These are phyloP conservation scores for Drosophila kuntzei DNA, from an alignment of 2,888 invertebrate genomes.

Conservation along the genomic window DNA sequence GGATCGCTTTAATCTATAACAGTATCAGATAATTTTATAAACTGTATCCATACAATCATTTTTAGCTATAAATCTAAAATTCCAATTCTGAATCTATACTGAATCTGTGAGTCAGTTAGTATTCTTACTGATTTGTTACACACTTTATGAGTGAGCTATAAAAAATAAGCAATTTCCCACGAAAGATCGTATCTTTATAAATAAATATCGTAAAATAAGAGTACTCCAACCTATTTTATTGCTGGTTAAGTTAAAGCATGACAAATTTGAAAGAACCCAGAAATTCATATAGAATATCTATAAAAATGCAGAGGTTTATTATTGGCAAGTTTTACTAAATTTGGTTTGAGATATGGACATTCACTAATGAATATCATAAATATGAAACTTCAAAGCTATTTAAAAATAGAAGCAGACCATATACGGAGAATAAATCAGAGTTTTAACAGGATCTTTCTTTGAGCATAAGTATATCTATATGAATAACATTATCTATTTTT, in stretches of 20 bases:
- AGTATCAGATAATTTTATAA: too few species aligned
- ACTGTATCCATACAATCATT: too few species aligned
- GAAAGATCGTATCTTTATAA: background rate
- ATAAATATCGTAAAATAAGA: background rate
- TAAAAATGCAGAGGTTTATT: background rate
- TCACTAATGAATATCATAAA: background rate
- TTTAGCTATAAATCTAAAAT: too few species aligned
- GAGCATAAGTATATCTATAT: too few species aligned
- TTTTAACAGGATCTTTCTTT: too few species aligned
- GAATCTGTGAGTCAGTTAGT: background rate
- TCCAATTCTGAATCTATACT: too few species aligned
- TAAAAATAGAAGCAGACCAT: background rate
- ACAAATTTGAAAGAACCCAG: background rate
- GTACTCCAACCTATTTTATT: background rate
- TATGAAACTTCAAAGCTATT: too few species aligned
- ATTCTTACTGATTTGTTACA: background rate
- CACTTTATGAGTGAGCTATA: background rate
- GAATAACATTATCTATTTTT: too few species aligned
- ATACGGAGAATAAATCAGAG: background rate
- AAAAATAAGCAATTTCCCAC: background rate
- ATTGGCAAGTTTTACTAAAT: background rate
- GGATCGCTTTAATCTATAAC: too few species aligned
- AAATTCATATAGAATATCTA: background rate
- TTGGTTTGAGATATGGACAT: background rate
- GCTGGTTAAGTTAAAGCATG: background rate